A percentile compares a stretch with the other conserved stretches of the same genome.
These are phyloP conservation scores for Ctenopoma multispine DNA, from an alignment of 2,797 vertebrate species.

Conservation along the genomic window DNA sequence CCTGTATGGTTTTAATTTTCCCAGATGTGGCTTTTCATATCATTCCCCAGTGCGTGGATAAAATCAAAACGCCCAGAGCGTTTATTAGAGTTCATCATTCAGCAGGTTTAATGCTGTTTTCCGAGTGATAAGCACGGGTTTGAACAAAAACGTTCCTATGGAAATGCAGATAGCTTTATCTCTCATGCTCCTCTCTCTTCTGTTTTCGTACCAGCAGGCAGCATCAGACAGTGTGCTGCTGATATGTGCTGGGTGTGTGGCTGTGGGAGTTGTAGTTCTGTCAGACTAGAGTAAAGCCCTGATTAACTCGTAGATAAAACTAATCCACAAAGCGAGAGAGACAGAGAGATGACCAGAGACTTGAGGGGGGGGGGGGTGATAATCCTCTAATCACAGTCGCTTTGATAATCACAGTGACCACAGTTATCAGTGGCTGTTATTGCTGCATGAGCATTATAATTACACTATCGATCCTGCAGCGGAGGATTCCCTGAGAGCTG, in stretches of 20 bases:
- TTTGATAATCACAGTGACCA: conserved; percentile 36
- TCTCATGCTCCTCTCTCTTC: background rate
- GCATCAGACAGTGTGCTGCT: conserved; percentile 1
- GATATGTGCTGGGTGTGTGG: conserved; percentile 19
- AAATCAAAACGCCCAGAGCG: background rate
- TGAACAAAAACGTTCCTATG: background rate
- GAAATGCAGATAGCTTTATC: conserved; percentile 38
- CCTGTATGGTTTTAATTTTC: background rate
- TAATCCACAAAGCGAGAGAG: conserved; percentile 53
- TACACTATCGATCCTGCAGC: conserved; percentile 46
- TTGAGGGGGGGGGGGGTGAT: conserved; percentile 31
- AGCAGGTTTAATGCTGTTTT: no score
- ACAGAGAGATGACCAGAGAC: conserved; percentile 45
- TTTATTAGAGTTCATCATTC: conserved; percentile 1
- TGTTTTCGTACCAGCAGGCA: conserved; percentile 5
- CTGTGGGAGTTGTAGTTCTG: conserved; percentile 64
- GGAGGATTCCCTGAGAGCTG: conserved; percentile 29
- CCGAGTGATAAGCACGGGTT: background rate
- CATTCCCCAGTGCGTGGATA: background rate
- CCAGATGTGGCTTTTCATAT: background rate
- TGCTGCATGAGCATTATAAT: conserved; percentile 40
- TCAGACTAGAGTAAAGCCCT: conserved; percentile 48
- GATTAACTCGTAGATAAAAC: conserved; percentile 67
- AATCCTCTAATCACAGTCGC: conserved; percentile 51
- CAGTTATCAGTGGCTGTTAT: conserved; percentile 32